phyloP scores from a whole-genome alignment of 1,140 invertebrate genomes.

The Lysiphlebus fabarum region DNA sequence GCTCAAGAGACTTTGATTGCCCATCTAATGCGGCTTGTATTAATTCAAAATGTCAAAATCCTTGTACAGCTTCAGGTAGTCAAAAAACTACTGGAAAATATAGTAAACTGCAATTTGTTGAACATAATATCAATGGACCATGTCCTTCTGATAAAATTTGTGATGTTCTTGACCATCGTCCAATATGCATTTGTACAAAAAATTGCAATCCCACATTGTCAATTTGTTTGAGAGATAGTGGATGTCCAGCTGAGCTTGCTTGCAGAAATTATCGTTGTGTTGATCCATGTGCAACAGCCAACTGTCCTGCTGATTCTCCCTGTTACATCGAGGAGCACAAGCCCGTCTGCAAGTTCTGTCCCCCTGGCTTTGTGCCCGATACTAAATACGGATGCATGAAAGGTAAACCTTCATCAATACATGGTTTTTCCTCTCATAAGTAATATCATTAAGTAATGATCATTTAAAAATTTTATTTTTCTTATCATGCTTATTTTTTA shows the following conservation, averaged over 20 bases:
- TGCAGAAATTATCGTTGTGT: conserved; percentile 86
- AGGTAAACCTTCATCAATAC: conserved; percentile 66
- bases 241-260: conserved; percentile 78
- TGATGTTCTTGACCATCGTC: conserved; percentile 79
- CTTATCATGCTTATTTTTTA: too few species aligned
- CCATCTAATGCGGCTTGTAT: conserved; percentile 80
- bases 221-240: conserved; percentile 83
- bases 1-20: conserved; percentile 78
- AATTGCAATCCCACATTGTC: conserved; percentile 82
- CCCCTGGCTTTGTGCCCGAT: conserved; percentile 82
- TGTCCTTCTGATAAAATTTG: conserved; percentile 80
- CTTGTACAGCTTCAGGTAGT: conserved; percentile 63
- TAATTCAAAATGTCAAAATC: conserved; percentile 77
- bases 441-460: too few species aligned
- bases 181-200: conserved; percentile 80
- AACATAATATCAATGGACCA: conserved; percentile 48
- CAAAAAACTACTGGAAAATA: not conserved
- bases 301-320: conserved; percentile 75
- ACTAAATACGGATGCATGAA: conserved; percentile 88
- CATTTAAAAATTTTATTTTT: too few species aligned
- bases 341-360: conserved; percentile 91
- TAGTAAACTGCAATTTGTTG: conserved; percentile 24
- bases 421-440: too few species aligned
- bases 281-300: conserved; percentile 79
- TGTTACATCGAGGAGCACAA: conserved; percentile 90